Evolutionary conservation across 1,140 invertebrate species (phyloP), one percentile per base, ranked within the genome.

Genomic region (Drosophila elegans): DNA sequence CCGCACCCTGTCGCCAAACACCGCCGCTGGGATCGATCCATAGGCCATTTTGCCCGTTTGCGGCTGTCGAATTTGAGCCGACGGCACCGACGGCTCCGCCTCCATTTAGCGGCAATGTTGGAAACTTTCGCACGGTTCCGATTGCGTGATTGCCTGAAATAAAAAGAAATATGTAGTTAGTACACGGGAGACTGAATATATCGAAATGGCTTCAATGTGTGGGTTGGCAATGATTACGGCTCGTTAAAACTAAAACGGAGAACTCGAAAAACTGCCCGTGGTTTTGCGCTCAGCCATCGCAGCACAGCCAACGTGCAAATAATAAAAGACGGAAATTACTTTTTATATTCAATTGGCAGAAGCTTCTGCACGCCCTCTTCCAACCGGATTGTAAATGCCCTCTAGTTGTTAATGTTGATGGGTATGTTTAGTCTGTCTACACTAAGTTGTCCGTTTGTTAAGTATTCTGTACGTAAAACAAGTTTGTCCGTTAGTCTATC

Each of bases 141-240:
- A 92, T 92, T 89, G 92, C 92, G 92, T 92, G 92, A 92, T 92
- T 92, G 57, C 92, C 92, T 92, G 73, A 63, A 86, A 91, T 92
- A 90, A 88, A 81, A 78, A 57, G 62, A 41, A 51, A 21, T 21
- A 21, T 21, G 16, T 21, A 21, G 16, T 21, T 21, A 41, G 42
- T 46, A 73, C 55, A 68, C 57, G 10, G 44, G 60, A 64, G 54
- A 67, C 57, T 66, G 56, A 69, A 61, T 75, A 72, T 59, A 66
- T 59, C 67, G 64, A 59, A 78, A 78, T 72, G 66, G 76, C 51
- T 54, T 71, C 53, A 39, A 39, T 69, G 67, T 71, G 66, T 34
- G 39, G 16, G 42, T 55, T 63, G 59, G 59, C 74, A 74, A 79
- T 78, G 69, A 71, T 80, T 74, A 64, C 73, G 53, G 79, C 69